Conservation (phyloP, 1,140 invertebrate genomes). For the Laodelphax striatellus region DNA sequence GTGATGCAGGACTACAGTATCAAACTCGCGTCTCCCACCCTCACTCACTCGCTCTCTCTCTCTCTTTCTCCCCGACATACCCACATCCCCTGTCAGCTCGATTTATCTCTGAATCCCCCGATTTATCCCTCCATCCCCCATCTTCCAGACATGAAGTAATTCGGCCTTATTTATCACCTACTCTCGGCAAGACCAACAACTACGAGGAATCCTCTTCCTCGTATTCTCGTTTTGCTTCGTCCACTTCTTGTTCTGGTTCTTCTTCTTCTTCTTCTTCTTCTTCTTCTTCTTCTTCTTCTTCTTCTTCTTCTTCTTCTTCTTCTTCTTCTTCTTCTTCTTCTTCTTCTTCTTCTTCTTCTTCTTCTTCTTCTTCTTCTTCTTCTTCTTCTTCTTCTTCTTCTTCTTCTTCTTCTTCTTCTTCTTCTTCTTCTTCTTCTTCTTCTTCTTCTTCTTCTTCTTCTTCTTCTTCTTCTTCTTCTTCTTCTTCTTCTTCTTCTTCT, state of each 20-base stretch:
- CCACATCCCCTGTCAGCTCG: no score
- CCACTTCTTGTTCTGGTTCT: constrained; percentile 29
- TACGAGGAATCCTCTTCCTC: neutral
- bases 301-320: constrained; percentile 6
- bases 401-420: neutral
- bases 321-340: constrained; percentile 9
- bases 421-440: neutral
- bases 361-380: constrained; percentile 11
- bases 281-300: neutral
- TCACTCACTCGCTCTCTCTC: constrained; percentile 14
- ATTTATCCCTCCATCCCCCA: constrained; percentile 9
- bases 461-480: no score
- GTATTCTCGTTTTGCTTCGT: constrained; percentile 6
- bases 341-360: constrained; percentile 10
- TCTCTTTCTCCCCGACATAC: neutral
- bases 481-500: neutral
- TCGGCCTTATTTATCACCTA: neutral
- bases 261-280: constrained; percentile 20
- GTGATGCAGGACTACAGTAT: neutral
- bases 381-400: constrained; percentile 1
- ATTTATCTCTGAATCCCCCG: constrained; percentile 18
- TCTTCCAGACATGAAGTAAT: constrained; percentile 4
- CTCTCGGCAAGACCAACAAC: constrained; percentile 16
- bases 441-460: no score
- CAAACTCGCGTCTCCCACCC: constrained; percentile 6